phyloP scores from a whole-genome alignment of 1,140 invertebrate genomes.

The Heliconius congener region DNA sequence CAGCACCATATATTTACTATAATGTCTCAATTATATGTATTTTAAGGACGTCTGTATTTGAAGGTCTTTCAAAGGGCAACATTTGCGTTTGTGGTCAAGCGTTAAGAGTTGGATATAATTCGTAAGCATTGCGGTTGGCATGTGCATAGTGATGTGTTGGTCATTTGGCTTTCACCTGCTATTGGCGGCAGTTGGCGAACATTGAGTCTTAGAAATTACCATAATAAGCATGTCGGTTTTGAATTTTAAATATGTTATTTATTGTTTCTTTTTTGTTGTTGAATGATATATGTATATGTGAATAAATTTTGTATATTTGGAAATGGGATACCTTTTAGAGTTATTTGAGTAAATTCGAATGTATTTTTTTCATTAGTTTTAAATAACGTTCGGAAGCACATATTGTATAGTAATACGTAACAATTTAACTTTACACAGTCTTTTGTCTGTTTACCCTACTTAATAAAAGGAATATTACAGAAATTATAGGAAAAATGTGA shows the following conservation, averaged over 20 bases:
- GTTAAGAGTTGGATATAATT: constrained; percentile 24
- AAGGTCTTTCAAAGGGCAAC: background rate
- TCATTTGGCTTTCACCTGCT: constrained; percentile 35
- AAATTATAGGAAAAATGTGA: no score
- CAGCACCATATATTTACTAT: constrained; percentile 1
- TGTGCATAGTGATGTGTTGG: constrained; percentile 31
- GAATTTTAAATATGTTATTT: constrained; percentile 19
- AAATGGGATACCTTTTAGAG: background rate
- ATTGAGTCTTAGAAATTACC: constrained; percentile 35
- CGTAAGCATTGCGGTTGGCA: constrained; percentile 34
- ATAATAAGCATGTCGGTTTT: constrained; percentile 29
- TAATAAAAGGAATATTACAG: no score
- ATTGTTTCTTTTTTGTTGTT: background rate
- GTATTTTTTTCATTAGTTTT: no score
- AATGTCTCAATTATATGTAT: constrained; percentile 21
- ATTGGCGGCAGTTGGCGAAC: constrained; percentile 26
- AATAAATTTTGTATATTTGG: background rate
- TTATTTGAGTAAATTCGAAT: background rate
- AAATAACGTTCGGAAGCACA: no score
- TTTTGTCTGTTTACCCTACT: no score
- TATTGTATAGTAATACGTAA: no score
- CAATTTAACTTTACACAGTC: no score
- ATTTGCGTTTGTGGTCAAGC: constrained; percentile 26
- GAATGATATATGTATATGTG: background rate
- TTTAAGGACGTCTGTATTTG: background rate